These are phyloP conservation scores for Patiria miniata DNA, from an alignment of 35 echinoderm and acorn worm genomes.

Conservation along the genomic window DNA sequence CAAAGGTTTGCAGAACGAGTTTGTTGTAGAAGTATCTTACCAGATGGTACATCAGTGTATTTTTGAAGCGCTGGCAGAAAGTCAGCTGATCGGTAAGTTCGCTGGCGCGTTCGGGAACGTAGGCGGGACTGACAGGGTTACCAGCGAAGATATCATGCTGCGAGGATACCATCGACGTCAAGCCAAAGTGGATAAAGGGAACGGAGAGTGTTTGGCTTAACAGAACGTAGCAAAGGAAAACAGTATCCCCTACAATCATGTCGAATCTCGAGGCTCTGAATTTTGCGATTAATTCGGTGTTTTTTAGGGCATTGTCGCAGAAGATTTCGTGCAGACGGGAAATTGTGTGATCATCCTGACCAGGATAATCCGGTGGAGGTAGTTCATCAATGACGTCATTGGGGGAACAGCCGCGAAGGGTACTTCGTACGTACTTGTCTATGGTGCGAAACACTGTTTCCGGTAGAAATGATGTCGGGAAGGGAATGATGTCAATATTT, in stretches of 20 bases:
- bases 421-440: not conserved
- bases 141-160: not conserved
- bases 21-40: not conserved
- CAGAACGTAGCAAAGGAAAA: not conserved
- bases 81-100: not conserved
- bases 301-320: not conserved
- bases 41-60: not conserved
- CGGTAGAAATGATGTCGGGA: too few species aligned
- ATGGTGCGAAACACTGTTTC: too few species aligned
- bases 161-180: not conserved
- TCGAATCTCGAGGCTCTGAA: not conserved
- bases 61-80: not conserved
- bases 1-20: not conserved
- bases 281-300: not conserved
- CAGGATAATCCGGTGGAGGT: not conserved
- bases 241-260: slow-evolving; percentile 7
- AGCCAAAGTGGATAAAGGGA: not conserved
- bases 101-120: not conserved
- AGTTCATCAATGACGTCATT: too few species aligned
- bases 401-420: not conserved
- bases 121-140: not conserved
- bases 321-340: too few species aligned
- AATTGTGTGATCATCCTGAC: not conserved
- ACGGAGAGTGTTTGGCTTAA: not conserved
- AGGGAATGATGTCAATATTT: too few species aligned